Evolutionary conservation across 37 sponge, comb jelly and placozoan species (phyloP).

Genomic region (Petrosia ficiformis): DNA sequence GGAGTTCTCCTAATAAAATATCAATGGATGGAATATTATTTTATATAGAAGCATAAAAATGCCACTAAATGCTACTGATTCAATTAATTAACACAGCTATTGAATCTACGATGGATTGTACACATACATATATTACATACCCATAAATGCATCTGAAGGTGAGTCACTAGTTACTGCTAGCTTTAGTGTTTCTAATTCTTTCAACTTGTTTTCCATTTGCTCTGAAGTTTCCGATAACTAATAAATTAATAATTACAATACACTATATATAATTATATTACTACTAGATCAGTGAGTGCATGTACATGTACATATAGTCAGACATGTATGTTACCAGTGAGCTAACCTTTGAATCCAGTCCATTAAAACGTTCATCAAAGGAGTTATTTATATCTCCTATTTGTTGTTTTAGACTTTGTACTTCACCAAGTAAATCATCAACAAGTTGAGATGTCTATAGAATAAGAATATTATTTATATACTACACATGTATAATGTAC

Average conservation of each 20-base stretch:
- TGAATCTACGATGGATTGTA: no score
- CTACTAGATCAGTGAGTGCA: no score
- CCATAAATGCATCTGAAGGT: neutral
- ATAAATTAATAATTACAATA: neutral
- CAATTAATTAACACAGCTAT: no score
- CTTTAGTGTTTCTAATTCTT: slow-evolving; percentile 43
- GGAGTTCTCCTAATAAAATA: neutral
- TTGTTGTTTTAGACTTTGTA: slow-evolving; percentile 34
- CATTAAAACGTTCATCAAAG: neutral
- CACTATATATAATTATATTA: neutral
- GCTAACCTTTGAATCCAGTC: neutral
- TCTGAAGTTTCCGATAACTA: neutral
- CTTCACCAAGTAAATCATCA: slow-evolving; percentile 67
- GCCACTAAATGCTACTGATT: neutral
- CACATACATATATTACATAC: neutral
- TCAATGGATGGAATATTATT: neutral
- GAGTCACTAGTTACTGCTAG: slow-evolving; percentile 11
- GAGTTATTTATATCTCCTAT: slow-evolving; percentile 22
- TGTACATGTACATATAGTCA: neutral
- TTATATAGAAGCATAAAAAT: neutral
- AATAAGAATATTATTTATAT: no score
- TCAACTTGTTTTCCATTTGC: slow-evolving; percentile 33
- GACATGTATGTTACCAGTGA: neutral
- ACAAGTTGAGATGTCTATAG: slow-evolving; percentile 58
- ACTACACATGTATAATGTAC: no score